Percentiles rank a stretch among this genome's conserved stretches.
Conservation (phyloP, 1,140 invertebrate genomes). For the Diabrotica virgifera region DNA sequence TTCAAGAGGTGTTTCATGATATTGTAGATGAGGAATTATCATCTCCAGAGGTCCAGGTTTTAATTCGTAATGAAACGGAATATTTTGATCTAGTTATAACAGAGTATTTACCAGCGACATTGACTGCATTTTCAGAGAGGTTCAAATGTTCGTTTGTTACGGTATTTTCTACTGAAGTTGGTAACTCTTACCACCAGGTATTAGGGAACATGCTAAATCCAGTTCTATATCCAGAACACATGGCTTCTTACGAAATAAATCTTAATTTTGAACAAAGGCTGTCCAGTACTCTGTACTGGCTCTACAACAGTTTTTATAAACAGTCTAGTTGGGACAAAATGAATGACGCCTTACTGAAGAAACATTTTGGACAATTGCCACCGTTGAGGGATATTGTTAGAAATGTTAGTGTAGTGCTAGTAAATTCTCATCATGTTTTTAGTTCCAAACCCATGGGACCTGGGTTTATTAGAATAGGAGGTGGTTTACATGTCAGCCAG, state of each 20-base stretch:
- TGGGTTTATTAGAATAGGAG: conserved; percentile 29
- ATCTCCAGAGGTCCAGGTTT: conserved; percentile 40
- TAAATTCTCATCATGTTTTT: conserved; percentile 20
- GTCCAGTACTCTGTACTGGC: conserved; percentile 25
- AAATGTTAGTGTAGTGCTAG: conserved; percentile 26
- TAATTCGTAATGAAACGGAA: conserved; percentile 33
- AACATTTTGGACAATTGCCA: conserved; percentile 47
- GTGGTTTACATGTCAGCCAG: conserved; percentile 15
- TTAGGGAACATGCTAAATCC: conserved; percentile 25
- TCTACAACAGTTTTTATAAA: conserved; percentile 6
- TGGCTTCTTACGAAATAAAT: conserved; percentile 35
- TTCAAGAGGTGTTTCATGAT: conserved; percentile 14
- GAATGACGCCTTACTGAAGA: conserved; percentile 43
- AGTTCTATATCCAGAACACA: conserved; percentile 23
- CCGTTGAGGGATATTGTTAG: conserved; percentile 24
- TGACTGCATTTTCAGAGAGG: conserved; percentile 28
- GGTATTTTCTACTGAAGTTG: not conserved
- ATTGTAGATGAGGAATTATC: conserved; percentile 19
- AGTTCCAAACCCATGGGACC: conserved; percentile 9
- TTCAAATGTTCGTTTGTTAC: conserved; percentile 29
- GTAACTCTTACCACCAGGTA: conserved; percentile 15
- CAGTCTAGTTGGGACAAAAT: not conserved
- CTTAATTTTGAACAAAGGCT: conserved; percentile 49
- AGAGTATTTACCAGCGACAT: conserved; percentile 31
- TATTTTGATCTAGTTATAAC: conserved; percentile 41